Evolutionary conservation across 2,797 vertebrate genomes (phyloP), one percentile per base, ranked within the genome.

Genomic region (Cetoscarus ocellatus): DNA sequence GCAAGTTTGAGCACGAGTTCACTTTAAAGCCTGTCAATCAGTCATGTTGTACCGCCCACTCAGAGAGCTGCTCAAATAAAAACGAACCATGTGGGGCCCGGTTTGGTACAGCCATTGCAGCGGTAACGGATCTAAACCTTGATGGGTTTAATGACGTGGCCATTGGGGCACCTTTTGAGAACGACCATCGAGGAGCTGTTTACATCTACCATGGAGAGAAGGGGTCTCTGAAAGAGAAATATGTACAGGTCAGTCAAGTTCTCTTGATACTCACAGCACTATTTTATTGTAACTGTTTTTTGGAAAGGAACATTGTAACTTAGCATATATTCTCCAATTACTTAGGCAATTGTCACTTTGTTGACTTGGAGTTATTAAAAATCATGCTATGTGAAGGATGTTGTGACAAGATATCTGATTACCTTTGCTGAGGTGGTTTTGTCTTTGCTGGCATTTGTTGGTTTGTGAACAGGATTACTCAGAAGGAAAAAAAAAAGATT

Each of bases 41-140:
- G 91, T 92, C 94, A 0, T 99, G 97, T 70, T 97, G 97, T 40
- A 93, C 91, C 0, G 79, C 91, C 0, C 84, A 91, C 40, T 95
- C 96, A 7, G 92, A 86, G 18, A 80, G 86, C 50, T 99, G 97
- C 90, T 90, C 91, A 18, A 92, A 92, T 35, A 95, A 93, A 84
- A 96, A 97, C 0, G 97, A 99, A 66, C 98, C 98, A 0, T 99
- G 97, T 0, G 98, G 98, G 0, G 95, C 97, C 0, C 96, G 98
- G 4, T 99, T 99, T 0, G 98, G 98, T 14, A 99, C 97, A 0
- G 96, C 98, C 0, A 97, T 99, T 15, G 96, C 97, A 10, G 95
- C 96, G 0, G 95, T 98, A 17, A 93, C 92, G 1, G 98, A 99
- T 74, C 96, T 99, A 77, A 99, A 99, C 86, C 95, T 98, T 7